Evolutionary conservation across 2,113 vertebrate genomes (phyloP).

Genomic region (Oryzias melastigma): DNA sequence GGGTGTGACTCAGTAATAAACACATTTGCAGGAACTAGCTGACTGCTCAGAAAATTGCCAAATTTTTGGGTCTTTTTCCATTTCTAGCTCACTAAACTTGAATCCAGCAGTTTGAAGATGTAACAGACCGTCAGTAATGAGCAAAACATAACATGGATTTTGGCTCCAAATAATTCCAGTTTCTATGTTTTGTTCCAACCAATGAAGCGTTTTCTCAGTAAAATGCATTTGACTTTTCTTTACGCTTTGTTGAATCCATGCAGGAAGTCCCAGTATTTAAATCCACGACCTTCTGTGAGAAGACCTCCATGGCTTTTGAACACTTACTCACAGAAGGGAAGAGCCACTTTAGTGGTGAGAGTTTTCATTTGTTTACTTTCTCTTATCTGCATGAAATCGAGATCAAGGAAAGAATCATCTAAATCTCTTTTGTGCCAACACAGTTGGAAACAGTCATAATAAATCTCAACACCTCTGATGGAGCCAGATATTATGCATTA

Average conservation of each 20-base stretch:
- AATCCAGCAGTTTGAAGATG: too few species aligned
- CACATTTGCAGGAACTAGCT: too few species aligned
- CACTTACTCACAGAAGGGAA: slow-evolving; percentile 9
- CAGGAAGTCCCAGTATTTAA: slow-evolving; percentile 12
- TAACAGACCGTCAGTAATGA: too few species aligned
- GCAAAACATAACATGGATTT: too few species aligned
- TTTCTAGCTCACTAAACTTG: too few species aligned
- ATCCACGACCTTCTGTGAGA: slow-evolving; percentile 10
- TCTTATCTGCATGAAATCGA: slow-evolving; percentile 9
- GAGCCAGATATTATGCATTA: background rate
- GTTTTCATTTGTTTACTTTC: slow-evolving; percentile 13
- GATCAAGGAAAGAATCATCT: slow-evolving; percentile 10
- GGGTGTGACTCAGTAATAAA: too few species aligned
- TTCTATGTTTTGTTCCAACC: background rate
- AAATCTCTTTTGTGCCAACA: slow-evolving; percentile 13
- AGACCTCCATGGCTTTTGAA: slow-evolving; percentile 14
- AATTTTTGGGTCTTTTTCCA: too few species aligned
- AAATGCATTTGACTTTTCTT: slow-evolving; percentile 3
- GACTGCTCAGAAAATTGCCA: too few species aligned
- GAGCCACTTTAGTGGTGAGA: slow-evolving; percentile 10
- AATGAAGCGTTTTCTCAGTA: background rate
- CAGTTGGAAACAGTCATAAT: slow-evolving; percentile 1
- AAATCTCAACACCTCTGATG: slow-evolving; percentile 7
- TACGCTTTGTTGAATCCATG: slow-evolving; percentile 9
- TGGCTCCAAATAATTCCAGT: too few species aligned